Evolutionary conservation across 2,113 vertebrate genomes (phyloP), one percentile per base, ranked within the genome.

Genomic region (Brachyhypopomus gauderio): DNA sequence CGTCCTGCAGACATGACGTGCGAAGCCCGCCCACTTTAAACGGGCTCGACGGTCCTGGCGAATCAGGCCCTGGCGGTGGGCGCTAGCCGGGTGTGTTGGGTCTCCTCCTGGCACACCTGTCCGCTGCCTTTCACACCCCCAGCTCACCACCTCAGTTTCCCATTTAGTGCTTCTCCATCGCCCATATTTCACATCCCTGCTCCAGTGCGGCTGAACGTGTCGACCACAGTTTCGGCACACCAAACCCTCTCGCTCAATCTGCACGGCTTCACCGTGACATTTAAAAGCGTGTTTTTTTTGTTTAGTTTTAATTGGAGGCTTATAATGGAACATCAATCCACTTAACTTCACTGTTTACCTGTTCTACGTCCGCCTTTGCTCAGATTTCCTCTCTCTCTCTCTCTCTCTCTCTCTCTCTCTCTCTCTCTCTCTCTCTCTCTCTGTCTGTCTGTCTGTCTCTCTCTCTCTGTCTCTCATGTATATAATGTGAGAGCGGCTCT

Each of bases 401-500:
- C 12, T 67, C 19, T 25, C 0, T 45, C 20, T 34, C 20, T 83
- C 20, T n/a, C 16, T 60, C n/a, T 78, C 56, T 60, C 72, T 60
- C 41, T 34, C 17, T 73, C 60, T 52, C 56, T 22, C 34, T 7
- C 8, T 52, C 34, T 48, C 30, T 64, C 14, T 41, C 75, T 17
- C 59, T 67, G 23, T 71, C 11, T 17, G 12, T 66, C n/a, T 77
- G 63, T n/a, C n/a, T n/a, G n/a, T n/a, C n/a, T n/a, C n/a, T n/a
- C n/a, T n/a, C n/a, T n/a, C n/a, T 56, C 81, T 23, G 7, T 8
- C 25, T 85, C 80, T 88, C 86, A 86, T 86, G 83, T 78, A 36
- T 67, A 80, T 83, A 85, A 73, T 63, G 85, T 88, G 87, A 90
- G 90, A 92, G 90, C 84, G 55, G 83, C 86, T 89, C 83, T 79